phyloP scores from a whole-genome alignment of 2,113 vertebrate genomes.

The Panthera uncia region DNA sequence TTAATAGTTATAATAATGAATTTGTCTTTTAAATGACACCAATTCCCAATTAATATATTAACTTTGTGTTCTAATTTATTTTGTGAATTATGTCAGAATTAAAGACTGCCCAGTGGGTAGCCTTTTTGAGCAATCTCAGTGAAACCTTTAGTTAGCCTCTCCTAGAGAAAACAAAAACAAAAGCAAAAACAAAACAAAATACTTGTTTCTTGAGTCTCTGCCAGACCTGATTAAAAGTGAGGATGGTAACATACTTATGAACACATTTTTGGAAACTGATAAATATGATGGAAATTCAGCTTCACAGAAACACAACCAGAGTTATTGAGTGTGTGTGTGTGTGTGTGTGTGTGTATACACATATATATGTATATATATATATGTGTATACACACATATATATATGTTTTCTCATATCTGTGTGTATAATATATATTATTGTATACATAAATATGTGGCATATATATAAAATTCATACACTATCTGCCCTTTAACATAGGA shows the following conservation, averaged over 20 bases:
- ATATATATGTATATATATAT: neutral
- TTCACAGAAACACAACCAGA: neutral
- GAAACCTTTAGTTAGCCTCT: neutral
- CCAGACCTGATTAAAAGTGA: neutral
- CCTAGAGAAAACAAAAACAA: neutral
- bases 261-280: neutral
- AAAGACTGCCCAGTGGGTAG: neutral
- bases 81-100: neutral
- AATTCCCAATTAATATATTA: neutral
- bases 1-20: neutral
- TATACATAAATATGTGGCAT: neutral
- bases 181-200: too few relatives aligned
- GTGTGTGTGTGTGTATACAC: neutral
- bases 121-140: neutral
- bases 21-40: neutral
- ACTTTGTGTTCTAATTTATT: constrained; percentile 12
- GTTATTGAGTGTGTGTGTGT: neutral
- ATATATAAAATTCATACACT: neutral
- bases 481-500: neutral
- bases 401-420: neutral
- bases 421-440: neutral
- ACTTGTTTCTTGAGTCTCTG: neutral
- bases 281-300: neutral
- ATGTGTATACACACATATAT: neutral
- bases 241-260: neutral